phyloP scores from a whole-genome alignment of 2,888 invertebrate species.

The Allygus modestus region DNA sequence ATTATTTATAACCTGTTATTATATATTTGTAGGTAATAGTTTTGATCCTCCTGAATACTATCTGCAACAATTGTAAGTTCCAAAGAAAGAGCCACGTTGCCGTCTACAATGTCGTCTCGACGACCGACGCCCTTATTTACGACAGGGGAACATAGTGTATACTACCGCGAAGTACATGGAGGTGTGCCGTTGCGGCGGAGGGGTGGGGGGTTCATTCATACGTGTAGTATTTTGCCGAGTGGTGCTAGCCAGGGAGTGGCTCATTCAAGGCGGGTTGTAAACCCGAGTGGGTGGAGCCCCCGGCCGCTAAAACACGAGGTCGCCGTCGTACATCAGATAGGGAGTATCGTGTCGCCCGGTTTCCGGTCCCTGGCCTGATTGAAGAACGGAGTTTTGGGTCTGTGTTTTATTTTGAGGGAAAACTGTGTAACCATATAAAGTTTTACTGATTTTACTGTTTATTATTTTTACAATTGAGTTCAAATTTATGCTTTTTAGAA shows the following conservation, averaged over 20 bases:
- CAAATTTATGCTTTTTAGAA: too few relatives aligned
- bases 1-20: too few relatives aligned
- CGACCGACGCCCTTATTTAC: background rate
- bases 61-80: too few relatives aligned
- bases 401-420: too few relatives aligned
- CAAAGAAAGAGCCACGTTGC: too few relatives aligned
- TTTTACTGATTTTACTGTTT: too few relatives aligned
- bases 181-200: background rate
- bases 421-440: too few relatives aligned
- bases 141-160: background rate
- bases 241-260: background rate
- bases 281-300: conserved; percentile 21
- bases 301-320: conserved; percentile 55
- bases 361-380: background rate
- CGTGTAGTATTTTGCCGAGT: conserved; percentile 34
- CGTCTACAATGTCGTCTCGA: background rate
- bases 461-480: too few relatives aligned
- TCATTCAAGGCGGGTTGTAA: background rate
- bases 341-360: conserved; percentile 12
- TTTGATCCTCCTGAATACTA: too few relatives aligned
- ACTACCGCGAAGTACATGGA: background rate
- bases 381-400: too few relatives aligned
- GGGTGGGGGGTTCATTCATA: conserved; percentile 3
- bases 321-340: conserved; percentile 49
- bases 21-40: too few relatives aligned